These are phyloP conservation scores for Fistularia commersonii DNA, from an alignment of 2,797 vertebrate genomes.

Conservation along the genomic window DNA sequence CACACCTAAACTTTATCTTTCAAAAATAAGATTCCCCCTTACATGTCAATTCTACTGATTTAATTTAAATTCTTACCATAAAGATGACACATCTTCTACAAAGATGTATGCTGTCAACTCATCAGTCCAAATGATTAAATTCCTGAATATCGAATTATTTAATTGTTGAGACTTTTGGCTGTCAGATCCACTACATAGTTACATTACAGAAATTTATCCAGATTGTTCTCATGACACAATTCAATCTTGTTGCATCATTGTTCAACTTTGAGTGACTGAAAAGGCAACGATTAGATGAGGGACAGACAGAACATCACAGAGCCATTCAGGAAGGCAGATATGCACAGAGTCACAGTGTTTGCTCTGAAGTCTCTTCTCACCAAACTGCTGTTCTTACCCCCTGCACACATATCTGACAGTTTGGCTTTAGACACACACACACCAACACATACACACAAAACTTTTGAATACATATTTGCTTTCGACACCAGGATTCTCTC, in stretches of 20 bases:
- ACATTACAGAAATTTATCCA: too few relatives aligned
- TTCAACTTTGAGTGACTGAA: too few relatives aligned
- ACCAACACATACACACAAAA: conserved; percentile 20
- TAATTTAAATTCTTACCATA: too few relatives aligned
- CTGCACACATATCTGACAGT: conserved; percentile 54
- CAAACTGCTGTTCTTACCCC: conserved; percentile 61
- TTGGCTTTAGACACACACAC: conserved; percentile 55
- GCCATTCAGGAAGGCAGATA: conserved; percentile 25
- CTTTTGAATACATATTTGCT: conserved; percentile 37
- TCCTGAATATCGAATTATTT: neutral
- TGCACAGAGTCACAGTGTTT: conserved; percentile 49
- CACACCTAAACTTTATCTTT: too few relatives aligned
- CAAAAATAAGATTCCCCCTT: too few relatives aligned
- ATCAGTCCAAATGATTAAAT: neutral
- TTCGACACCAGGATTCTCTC: conserved; percentile 16
- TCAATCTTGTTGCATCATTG: too few relatives aligned
- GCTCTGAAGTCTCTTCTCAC: conserved; percentile 65
- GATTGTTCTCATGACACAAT: too few relatives aligned
- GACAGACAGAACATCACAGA: conserved; percentile 7
- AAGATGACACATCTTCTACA: neutral
- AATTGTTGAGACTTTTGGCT: neutral
- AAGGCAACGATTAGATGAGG: too few relatives aligned
- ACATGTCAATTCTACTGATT: too few relatives aligned
- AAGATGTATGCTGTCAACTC: neutral
- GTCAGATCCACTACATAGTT: neutral